Evolutionary conservation across 2,113 vertebrate species (phyloP), one percentile per base, ranked within the genome.

Genomic region (Cinclus mexicanus): DNA sequence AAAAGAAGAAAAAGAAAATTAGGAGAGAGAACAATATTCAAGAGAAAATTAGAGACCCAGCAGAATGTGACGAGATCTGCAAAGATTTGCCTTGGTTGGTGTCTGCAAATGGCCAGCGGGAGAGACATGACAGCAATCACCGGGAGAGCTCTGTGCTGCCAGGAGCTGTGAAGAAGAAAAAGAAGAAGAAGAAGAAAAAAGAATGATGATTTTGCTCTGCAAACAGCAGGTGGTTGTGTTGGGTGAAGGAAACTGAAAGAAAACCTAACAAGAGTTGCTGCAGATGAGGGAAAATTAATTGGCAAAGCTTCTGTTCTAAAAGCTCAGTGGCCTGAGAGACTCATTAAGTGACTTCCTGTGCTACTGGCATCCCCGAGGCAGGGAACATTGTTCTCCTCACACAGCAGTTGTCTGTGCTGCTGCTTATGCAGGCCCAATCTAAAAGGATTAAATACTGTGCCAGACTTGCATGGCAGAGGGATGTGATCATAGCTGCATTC

Each of bases 1-100:
- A 95, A n/a, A 97, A 96, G 91, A 98, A 96, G 93, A 98, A 95
- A 68, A 97, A 97, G 92, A 97, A 96, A 78, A 69, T 63, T 1
- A 97, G 55, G 41, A 74, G 31, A 52, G 31, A 92, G 47, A 72
- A 33, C 7, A 78, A 92, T 60, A 39, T 69, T 53, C 28, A 75
- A 24, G 61, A 42, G 6, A 79, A 46, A 55, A 71, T 46, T 22
- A 56, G 33, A n/a, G 78, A 86, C 19, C 21, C 65, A 68, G 35
- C 26, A 52, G 5, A 18, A 44, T 9, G 59, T 23, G 17, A 71
- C 61, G 23, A 77, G 26, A 14, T 50, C 67, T 76, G 39, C 50
- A 33, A 41, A 93, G 75, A 94, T 95, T 96, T 86, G 47, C 79
- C 42, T 31, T 9, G 0, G 31, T 4, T 75, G 33, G 15, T 28